Conservation (phyloP, 2,113 vertebrate species). For the Isichthys henryi region DNA sequence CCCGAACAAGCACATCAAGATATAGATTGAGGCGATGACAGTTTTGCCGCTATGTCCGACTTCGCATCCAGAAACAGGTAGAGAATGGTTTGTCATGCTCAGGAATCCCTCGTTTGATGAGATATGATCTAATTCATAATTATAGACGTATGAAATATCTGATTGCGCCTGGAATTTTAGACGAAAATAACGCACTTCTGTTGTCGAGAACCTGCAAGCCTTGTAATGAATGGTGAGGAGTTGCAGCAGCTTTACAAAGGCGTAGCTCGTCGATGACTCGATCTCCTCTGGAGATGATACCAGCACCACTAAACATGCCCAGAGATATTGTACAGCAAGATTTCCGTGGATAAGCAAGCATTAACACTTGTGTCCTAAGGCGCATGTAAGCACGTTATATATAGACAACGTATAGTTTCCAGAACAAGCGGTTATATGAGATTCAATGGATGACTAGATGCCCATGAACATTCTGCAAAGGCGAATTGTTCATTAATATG, state of each 20-base stretch:
- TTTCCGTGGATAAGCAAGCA: conserved; percentile 3
- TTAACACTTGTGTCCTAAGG: background rate
- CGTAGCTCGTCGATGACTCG: conserved; percentile 10
- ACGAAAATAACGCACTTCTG: background rate
- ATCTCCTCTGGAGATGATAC: background rate
- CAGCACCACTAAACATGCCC: background rate
- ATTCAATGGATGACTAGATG: background rate
- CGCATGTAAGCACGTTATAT: background rate
- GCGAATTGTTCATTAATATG: background rate
- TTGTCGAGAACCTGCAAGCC: background rate
- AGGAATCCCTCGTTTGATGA: background rate
- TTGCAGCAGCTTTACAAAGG: background rate
- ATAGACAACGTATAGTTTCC: background rate
- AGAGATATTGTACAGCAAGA: background rate
- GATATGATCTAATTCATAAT: background rate
- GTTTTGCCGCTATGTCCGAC: conserved; percentile 59
- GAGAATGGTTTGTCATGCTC: conserved; percentile 34
- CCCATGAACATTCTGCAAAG: background rate
- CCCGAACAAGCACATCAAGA: conserved; percentile 67
- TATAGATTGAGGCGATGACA: conserved; percentile 65
- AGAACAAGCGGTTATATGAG: background rate
- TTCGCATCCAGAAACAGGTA: conserved; percentile 59
- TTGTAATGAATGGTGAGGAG: background rate
- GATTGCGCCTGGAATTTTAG: background rate
- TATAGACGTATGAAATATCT: background rate